Evolutionary conservation across 2,797 vertebrate species (phyloP), one percentile per base, ranked within the genome.

Genomic region (Sebastes vulpes): DNA sequence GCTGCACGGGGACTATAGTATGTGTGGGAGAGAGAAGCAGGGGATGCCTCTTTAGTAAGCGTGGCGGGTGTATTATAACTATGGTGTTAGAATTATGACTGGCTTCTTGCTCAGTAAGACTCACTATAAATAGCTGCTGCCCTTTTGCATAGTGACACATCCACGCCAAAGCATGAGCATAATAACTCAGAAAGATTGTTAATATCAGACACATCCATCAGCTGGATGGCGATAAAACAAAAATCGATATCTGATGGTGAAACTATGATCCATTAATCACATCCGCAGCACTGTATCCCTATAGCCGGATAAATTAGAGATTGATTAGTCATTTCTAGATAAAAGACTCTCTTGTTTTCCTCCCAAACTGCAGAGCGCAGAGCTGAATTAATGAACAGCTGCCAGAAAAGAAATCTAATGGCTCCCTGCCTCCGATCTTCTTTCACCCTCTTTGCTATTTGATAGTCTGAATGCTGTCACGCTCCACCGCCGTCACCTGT

Each of bases 71-170:
- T 75, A 81, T 91, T 89, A 84, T 74, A 83, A 78, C 80, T 42
- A 58, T 61, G 73, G 75, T 88, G 89, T 84, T 81, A 71, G 68
- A 90, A 90, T 84, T 90, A 87, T 83, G 81, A 84, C 85, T 61
- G 81, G 73, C 88, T 78, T 82, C 79, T 84, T 82, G 83, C 81
- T 89, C 90, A 82, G 85, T 77, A 81, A 91, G 77, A 83, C 72
- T 4, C 48, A 72, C 85, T 93, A 94, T 92, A 91, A 91, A 95
- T 94, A 93, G 92, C 65, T 21, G 67, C 65, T 91, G 89, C 66
- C 81, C 90, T 95, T 90, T 90, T 91, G 66, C 81, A 84, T 81
- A 77, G 77, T 89, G 85, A 85, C 91, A 92, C 84, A 86, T 91
- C 79, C 76, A 58, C 73, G 84, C 77, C 46, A 61, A 78, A 78